Conservation (phyloP, 64 coral and sea anemone species). For the Montipora sp. region DNA sequence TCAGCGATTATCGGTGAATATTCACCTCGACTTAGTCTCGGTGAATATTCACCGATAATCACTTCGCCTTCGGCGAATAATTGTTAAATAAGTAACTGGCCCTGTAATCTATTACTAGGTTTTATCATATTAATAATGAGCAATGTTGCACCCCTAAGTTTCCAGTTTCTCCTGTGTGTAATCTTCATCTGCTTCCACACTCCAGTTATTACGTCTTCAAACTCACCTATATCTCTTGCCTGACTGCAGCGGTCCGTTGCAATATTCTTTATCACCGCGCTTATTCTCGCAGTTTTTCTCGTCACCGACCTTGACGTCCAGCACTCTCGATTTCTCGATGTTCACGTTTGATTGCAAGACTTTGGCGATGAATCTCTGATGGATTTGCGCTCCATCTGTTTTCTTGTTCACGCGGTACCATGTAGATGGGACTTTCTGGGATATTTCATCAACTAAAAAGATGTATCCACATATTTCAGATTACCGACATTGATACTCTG, state of each 20-base stretch:
- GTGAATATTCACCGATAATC: too few species aligned
- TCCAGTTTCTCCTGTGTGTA: too few species aligned
- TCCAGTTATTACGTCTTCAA: neutral
- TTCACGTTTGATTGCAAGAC: conserved; percentile 28
- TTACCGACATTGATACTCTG: too few species aligned
- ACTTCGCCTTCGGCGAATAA: too few species aligned
- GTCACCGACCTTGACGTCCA: conserved; percentile 58
- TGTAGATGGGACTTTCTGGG: conserved; percentile 58
- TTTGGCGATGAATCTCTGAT: conserved; percentile 70
- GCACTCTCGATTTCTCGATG: conserved; percentile 9
- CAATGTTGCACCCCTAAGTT: too few species aligned
- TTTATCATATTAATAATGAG: too few species aligned
- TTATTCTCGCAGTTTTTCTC: conserved; percentile 54
- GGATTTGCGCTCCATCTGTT: conserved; percentile 19
- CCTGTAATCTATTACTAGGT: too few species aligned
- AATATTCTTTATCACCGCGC: conserved; percentile 45
- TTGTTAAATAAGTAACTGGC: too few species aligned
- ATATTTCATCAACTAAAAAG: conserved; percentile 57
- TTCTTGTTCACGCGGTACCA: conserved; percentile 60
- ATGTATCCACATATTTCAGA: too few species aligned
- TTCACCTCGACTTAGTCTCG: too few species aligned
- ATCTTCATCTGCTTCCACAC: too few species aligned
- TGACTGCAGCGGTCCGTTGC: conserved; percentile 70
- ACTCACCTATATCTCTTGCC: conserved; percentile 79
- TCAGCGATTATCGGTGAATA: too few species aligned